A percentile compares a stretch with the other conserved stretches of the same genome.
Evolutionary conservation across 2,888 invertebrate species (phyloP).

Genomic region (Altica lythri): DNA sequence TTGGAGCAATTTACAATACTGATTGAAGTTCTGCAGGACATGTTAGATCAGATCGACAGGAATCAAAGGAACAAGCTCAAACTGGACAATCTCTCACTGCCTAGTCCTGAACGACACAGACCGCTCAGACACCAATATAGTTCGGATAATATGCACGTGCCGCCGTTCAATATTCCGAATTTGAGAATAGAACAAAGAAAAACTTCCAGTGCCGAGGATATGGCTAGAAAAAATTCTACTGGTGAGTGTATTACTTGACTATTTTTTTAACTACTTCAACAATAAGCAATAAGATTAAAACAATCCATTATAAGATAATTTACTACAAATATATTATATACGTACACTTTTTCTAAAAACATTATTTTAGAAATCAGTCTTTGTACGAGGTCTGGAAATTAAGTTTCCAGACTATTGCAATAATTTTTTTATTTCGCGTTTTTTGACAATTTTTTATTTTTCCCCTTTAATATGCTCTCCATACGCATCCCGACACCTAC

Average conservation of each 20-base stretch:
- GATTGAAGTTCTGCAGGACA: constrained; percentile 85
- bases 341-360: too few relatives aligned
- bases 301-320: too few relatives aligned
- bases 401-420: too few relatives aligned
- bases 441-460: too few relatives aligned
- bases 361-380: too few relatives aligned
- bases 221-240: constrained; percentile 85
- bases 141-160: constrained; percentile 83
- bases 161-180: constrained; percentile 87
- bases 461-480: too few relatives aligned
- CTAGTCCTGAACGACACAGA: constrained; percentile 77
- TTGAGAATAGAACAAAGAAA: constrained; percentile 84
- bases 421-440: too few relatives aligned
- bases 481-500: too few relatives aligned
- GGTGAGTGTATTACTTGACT: constrained; percentile 55
- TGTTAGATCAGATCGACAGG: constrained; percentile 87
- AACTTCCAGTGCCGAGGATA: constrained; percentile 88
- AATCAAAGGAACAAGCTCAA: constrained; percentile 89
- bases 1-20: constrained; percentile 81
- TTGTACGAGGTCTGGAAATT: too few relatives aligned
- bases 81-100: constrained; percentile 75
- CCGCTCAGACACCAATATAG: constrained; percentile 80
- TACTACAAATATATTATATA: too few relatives aligned
- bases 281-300: too few relatives aligned
- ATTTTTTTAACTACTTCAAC: too few relatives aligned